These are phyloP conservation scores for Pterocles orientalis DNA, from an alignment of 2,113 vertebrate species.

Conservation along the genomic window DNA sequence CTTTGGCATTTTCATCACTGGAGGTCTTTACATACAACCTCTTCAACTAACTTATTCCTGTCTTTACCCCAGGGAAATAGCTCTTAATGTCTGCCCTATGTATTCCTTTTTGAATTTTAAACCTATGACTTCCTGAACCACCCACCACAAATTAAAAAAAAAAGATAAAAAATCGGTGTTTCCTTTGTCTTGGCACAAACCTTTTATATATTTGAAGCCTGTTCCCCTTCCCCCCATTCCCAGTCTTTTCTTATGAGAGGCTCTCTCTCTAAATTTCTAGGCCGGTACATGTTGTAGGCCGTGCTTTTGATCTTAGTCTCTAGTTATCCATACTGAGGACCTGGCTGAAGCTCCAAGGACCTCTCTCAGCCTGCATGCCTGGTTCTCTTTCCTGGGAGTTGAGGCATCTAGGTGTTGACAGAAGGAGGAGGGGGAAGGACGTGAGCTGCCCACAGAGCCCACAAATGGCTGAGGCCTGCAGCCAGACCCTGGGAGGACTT, in stretches of 20 bases:
- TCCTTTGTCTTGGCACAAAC: background rate
- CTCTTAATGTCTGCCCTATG: background rate
- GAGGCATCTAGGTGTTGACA: background rate
- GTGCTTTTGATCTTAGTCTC: background rate
- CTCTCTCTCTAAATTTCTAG: background rate
- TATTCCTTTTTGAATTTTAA: background rate
- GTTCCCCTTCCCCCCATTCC: rapidly evolving
- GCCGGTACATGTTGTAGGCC: background rate
- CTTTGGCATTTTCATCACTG: background rate
- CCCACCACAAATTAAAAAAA: background rate
- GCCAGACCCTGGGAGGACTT: background rate
- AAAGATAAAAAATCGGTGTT: background rate
- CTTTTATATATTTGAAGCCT: background rate
- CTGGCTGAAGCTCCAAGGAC: background rate
- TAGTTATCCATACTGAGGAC: background rate
- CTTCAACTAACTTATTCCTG: background rate
- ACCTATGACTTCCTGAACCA: background rate
- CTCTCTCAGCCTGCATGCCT: background rate
- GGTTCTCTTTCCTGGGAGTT: background rate
- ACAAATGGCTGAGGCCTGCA: background rate
- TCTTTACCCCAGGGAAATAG: background rate
- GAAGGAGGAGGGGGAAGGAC: background rate
- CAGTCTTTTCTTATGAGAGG: background rate
- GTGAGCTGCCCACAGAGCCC: background rate
- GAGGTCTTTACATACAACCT: background rate